phyloP scores from a whole-genome alignment of 2,113 vertebrate species.

The Clarias magur region DNA sequence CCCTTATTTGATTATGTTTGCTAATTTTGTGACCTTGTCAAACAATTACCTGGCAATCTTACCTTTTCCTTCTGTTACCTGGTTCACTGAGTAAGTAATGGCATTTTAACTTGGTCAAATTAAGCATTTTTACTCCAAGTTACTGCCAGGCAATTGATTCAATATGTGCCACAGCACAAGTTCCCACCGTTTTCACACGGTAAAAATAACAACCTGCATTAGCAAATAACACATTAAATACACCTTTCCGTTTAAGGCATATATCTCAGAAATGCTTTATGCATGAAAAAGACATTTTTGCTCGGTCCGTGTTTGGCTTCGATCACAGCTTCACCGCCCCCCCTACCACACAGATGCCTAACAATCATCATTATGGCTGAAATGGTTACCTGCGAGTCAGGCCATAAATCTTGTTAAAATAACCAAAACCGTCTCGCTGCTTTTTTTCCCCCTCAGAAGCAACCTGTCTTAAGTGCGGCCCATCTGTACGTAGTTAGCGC shows the following conservation, averaged over 20 bases:
- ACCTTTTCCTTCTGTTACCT: conserved; percentile 67
- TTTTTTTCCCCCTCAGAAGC: conserved; percentile 79
- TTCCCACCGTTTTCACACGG: conserved; percentile 12
- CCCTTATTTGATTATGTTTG: conserved; percentile 68
- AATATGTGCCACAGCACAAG: conserved; percentile 53
- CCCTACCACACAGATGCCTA: conserved; percentile 84
- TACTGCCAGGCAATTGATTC: conserved; percentile 60
- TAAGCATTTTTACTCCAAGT: conserved; percentile 53
- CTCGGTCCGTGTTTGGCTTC: conserved; percentile 61
- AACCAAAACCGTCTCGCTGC: conserved; percentile 87
- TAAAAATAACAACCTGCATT: conserved; percentile 49
- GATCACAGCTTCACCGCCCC: conserved; percentile 65
- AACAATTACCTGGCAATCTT: conserved; percentile 68
- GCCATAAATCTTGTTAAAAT: conserved; percentile 98
- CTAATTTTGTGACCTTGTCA: conserved; percentile 71
- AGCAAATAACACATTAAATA: conserved; percentile 50
- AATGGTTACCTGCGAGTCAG: conserved; percentile 88
- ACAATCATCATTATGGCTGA: conserved; percentile 91
- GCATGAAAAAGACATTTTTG: conserved; percentile 45
- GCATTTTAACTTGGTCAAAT: conserved; percentile 67
- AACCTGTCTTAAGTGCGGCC: conserved; percentile 93
- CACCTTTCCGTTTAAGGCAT: conserved; percentile 63
- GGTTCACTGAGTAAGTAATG: conserved; percentile 72
- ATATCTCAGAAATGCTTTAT: conserved; percentile 43
- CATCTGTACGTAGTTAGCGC: conserved; percentile 97